Evolutionary conservation across 2,888 invertebrate genomes (phyloP), one percentile per base, ranked within the genome.

Genomic region (Asteroscopus sphinx): DNA sequence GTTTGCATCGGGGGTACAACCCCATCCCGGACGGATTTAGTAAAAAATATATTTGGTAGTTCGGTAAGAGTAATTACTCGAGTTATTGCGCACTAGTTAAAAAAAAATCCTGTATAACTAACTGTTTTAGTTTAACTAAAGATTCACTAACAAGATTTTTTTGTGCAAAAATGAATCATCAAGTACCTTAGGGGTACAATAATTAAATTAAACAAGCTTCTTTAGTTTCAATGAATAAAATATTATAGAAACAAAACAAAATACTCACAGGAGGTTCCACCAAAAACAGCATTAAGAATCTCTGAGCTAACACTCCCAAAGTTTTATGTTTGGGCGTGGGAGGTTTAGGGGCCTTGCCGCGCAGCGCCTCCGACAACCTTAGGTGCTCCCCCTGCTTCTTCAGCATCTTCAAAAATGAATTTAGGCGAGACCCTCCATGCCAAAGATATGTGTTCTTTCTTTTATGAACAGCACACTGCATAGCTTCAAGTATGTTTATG

Each of bases 211-310:
- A n/a, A n/a, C n/a, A n/a, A 25, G 6, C 25, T 4, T 25, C 6
- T 25, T 4, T 25, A 11, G 11, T 9, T 9, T 28, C 9, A 28
- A 9, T 4, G 3, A 28, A 9, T 4, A 28, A 6, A 9, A 35
- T n/a, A 8, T n/a, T n/a, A n/a, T n/a, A n/a, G n/a, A n/a, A n/a
- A n/a, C n/a, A 7, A 8, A 21, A 32, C 15, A 33, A 21, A 46
- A 55, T 56, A 88, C 92, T 92, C 90, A 96, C 96, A 85, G 95
- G 94, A 70, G 94, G 92, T 74, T 96, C 95, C 32, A 96, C 95
- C 57, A 96, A 91, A 81, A 96, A 96, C 41, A 96, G 87, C 96
- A 96, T 96, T 4, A 96, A 88, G 85, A 96, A 96, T 82, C 96
- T 96, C 76, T 96, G 96, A 67, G 96, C 96, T 90, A 96, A 93